Conservation (phyloP, 2,113 vertebrate species). For the Alligator mississippiensis region DNA sequence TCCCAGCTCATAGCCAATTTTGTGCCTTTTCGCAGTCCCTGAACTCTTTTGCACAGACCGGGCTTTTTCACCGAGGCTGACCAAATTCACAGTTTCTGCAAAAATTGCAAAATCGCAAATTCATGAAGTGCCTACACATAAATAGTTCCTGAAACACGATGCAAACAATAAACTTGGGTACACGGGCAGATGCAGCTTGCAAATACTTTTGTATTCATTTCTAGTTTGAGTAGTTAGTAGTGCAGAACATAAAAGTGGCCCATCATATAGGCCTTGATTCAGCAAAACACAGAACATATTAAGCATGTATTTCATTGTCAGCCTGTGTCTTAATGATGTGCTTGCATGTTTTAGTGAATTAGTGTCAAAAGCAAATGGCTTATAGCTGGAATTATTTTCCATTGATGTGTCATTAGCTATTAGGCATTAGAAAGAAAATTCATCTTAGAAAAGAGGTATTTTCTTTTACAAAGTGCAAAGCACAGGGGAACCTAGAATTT, state of each 20-base stretch:
- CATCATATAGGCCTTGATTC: background rate
- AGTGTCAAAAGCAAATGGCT: background rate
- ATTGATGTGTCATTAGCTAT: background rate
- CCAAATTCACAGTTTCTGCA: too few relatives aligned
- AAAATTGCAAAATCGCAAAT: too few relatives aligned
- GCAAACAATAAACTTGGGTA: background rate
- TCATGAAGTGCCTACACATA: rapidly evolving
- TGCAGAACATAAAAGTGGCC: background rate
- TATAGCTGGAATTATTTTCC: background rate
- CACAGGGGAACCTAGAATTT: background rate
- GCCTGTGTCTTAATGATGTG: rapidly evolving
- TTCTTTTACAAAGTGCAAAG: background rate
- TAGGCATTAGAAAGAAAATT: background rate
- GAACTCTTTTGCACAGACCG: too few relatives aligned
- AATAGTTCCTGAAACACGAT: background rate
- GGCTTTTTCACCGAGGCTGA: too few relatives aligned
- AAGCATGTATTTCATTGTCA: background rate
- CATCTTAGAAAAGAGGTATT: background rate
- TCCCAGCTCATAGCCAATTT: too few relatives aligned
- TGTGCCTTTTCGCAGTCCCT: too few relatives aligned
- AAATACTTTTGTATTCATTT: background rate
- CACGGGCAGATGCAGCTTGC: background rate
- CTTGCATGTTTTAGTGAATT: background rate
- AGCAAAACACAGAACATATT: background rate
- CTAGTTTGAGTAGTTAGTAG: background rate